These are phyloP conservation scores for Theretra japonica DNA, from an alignment of 2,888 invertebrate genomes.

Conservation along the genomic window DNA sequence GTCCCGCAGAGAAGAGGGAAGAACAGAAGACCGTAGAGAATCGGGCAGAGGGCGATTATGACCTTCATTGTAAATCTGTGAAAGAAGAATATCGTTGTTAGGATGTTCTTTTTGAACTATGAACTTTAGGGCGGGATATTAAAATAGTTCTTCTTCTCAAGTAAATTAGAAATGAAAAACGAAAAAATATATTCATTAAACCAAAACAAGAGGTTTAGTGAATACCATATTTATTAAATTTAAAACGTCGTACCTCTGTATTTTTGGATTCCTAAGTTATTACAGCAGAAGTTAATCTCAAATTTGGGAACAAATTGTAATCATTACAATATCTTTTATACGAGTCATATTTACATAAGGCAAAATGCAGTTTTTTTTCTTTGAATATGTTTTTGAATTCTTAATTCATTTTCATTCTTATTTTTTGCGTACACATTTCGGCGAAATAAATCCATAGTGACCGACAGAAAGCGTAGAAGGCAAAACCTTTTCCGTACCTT, in stretches of 20 bases:
- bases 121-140: too few species aligned
- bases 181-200: background rate
- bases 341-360: too few species aligned
- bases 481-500: background rate
- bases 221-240: background rate
- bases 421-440: too few species aligned
- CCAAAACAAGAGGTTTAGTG: background rate
- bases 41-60: slow-evolving; percentile 57
- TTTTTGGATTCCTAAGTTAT: background rate
- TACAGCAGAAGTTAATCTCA: background rate
- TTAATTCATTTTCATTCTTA: too few species aligned
- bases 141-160: too few species aligned
- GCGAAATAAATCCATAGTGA: background rate
- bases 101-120: too few species aligned
- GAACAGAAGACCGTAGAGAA: slow-evolving; percentile 64
- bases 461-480: background rate
- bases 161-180: too few species aligned
- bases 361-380: too few species aligned
- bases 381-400: too few species aligned
- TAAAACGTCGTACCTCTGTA: background rate
- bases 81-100: background rate
- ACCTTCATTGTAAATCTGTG: slow-evolving; percentile 69
- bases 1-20: slow-evolving; percentile 61
- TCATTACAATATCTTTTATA: too few species aligned
- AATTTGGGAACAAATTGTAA: too few species aligned